Conservation (phyloP, 1,140 invertebrate genomes). For the Lepidostoma basale region DNA sequence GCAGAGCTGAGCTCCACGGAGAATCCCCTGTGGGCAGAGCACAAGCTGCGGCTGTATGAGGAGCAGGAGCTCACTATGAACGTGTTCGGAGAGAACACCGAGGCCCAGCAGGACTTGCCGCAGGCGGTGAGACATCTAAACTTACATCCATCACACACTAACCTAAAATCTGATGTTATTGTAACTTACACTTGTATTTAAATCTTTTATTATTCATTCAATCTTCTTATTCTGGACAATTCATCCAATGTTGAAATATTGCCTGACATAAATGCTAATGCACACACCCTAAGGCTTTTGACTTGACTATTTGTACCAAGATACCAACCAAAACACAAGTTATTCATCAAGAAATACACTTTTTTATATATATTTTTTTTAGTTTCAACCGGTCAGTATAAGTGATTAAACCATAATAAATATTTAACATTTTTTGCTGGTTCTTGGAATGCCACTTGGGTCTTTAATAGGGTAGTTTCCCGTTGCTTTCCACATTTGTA, state of each 20-base stretch:
- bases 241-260: not conserved
- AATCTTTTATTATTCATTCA: too few relatives aligned
- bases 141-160: slow-evolving; percentile 47
- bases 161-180: not conserved
- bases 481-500: too few relatives aligned
- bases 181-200: not conserved
- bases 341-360: too few relatives aligned
- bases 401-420: not conserved
- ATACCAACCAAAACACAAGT: too few relatives aligned
- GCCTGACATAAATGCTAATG: not conserved
- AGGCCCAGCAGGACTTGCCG: slow-evolving; percentile 60
- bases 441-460: too few relatives aligned
- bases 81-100: slow-evolving; percentile 80
- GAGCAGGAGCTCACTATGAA: slow-evolving; percentile 94
- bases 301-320: too few relatives aligned
- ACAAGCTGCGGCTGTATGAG: slow-evolving; percentile 88
- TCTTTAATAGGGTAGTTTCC: too few relatives aligned
- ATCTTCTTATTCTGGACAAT: too few relatives aligned
- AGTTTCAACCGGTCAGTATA: too few relatives aligned
- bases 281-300: too few relatives aligned
- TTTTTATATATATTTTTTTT: too few relatives aligned
- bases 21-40: slow-evolving; percentile 92
- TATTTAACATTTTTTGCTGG: too few relatives aligned
- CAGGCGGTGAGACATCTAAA: slow-evolving; percentile 54
- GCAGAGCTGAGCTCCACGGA: slow-evolving; percentile 87